Evolutionary conservation across 1,140 invertebrate genomes (phyloP).

Genomic region (Tetramorium alpestre): DNA sequence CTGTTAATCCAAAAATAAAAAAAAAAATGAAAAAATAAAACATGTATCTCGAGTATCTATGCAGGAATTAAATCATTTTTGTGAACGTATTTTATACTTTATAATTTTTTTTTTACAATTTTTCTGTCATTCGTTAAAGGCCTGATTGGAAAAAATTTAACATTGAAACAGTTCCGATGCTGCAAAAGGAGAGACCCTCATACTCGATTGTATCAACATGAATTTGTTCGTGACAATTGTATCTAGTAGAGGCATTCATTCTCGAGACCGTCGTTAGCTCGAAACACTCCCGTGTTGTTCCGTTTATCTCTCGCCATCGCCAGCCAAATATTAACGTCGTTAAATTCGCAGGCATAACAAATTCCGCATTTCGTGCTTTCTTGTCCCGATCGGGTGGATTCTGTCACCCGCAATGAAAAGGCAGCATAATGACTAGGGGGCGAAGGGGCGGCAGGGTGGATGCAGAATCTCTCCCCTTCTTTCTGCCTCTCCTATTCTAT

Average conservation of each 20-base stretch:
- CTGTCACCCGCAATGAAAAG: slow-evolving; percentile 51
- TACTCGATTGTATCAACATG: slow-evolving; percentile 10
- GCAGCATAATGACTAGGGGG: slow-evolving; percentile 27
- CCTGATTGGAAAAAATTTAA: not conserved
- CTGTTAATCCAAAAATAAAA: not conserved
- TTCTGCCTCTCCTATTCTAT: not conserved
- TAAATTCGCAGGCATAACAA: slow-evolving; percentile 33
- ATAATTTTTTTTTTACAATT: not conserved
- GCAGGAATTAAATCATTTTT: not conserved
- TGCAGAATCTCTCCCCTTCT: slow-evolving; percentile 1
- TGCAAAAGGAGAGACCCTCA: not conserved
- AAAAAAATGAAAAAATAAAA: not conserved
- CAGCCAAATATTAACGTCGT: slow-evolving; percentile 54
- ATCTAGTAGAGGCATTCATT: not conserved
- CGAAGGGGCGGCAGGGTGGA: not conserved
- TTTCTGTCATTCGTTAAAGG: not conserved
- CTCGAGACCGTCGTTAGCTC: slow-evolving; percentile 30
- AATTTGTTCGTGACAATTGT: slow-evolving; percentile 1
- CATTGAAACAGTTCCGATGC: slow-evolving; percentile 3
- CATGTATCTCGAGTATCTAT: not conserved
- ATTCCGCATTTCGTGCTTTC: slow-evolving; percentile 29
- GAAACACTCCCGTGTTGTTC: slow-evolving; percentile 1
- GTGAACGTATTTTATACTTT: not conserved
- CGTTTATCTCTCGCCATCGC: slow-evolving; percentile 11
- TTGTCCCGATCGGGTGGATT: slow-evolving; percentile 29